Evolutionary conservation across 2,113 vertebrate genomes (phyloP).

Genomic region (Cryptotis parvus): DNA sequence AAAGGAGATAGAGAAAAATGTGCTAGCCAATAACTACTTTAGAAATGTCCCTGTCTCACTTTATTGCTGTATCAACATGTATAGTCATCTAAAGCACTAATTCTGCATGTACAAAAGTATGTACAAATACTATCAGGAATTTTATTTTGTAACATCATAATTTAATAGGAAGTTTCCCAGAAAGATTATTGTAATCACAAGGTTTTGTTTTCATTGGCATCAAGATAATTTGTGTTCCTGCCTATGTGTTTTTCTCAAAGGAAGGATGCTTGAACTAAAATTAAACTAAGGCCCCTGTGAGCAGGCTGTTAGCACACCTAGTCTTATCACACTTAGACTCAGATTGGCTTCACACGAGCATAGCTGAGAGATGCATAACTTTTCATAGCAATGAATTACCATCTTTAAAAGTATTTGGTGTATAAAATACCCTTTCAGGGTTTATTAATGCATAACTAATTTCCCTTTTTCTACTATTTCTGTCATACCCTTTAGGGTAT

Average conservation of each 20-base stretch:
- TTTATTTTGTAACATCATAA: conserved; percentile 9
- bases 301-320: neutral
- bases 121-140: neutral
- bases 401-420: conserved; percentile 35
- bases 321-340: neutral
- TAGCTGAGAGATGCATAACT: conserved; percentile 25
- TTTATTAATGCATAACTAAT: neutral
- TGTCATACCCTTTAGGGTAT: neutral
- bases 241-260: conserved; percentile 47
- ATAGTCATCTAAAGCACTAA: neutral
- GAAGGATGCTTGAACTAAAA: conserved; percentile 46
- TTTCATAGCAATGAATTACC: conserved; percentile 19
- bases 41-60: neutral
- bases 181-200: neutral
- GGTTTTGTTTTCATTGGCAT: neutral
- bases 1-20: neutral
- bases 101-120: neutral
- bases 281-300: conserved; percentile 39
- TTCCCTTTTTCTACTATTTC: conserved; percentile 7
- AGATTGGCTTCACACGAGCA: neutral
- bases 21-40: neutral
- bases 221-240: neutral
- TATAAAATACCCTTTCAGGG: neutral
- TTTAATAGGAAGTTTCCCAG: neutral
- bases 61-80: neutral